Evolutionary conservation across 2,113 vertebrate genomes (phyloP), one percentile per base, ranked within the genome.

Genomic region (Sialia sialis): DNA sequence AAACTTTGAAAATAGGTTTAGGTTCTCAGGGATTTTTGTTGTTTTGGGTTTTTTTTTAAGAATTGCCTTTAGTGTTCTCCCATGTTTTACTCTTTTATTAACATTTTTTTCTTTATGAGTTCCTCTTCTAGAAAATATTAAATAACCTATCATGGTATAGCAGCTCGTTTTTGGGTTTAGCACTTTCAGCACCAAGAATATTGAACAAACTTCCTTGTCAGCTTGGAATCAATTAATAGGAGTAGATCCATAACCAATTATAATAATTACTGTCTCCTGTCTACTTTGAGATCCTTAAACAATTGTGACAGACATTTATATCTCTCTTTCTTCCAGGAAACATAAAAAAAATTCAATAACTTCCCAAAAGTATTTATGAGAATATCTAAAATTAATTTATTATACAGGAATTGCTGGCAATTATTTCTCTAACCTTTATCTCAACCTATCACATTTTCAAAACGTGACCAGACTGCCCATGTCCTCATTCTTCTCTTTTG

Each of bases 11-110:
- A 5, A 32, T 34, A 30, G 6, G 16, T 66, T 19, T 29, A 44
- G 5, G 4, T 29, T 59, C 3, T 51, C 1, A 0, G 9, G 17
- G 6, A 17, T 11, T 60, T 60, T 34, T 21, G 10, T 36, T 48
- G 15, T 49, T 55, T 30, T 8, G 16, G n/a, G n/a, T 2, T 34
- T 51, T 25, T 36, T 77, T 29, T 73, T 32, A 39, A 41, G 2
- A 56, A 27, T 16, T 51, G 4, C 3, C 2, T 36, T 55, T 44
- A 41, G 2, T 3, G 0, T 51, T 60, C 6, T 66, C 21, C 11
- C 8, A 25, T 79, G 87, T 49, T 78, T 6, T 39, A 16, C 6
- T 46, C 59, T 21, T 56, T 38, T 21, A 46, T 49, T 29, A 60
- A 51, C 2, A 1, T 26, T 60, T 59, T 79, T 69, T 39, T 58